Base-by-base conservation (phyloP, 1,140 invertebrate genomes). In the Conopomorpha cramerella region DNA sequence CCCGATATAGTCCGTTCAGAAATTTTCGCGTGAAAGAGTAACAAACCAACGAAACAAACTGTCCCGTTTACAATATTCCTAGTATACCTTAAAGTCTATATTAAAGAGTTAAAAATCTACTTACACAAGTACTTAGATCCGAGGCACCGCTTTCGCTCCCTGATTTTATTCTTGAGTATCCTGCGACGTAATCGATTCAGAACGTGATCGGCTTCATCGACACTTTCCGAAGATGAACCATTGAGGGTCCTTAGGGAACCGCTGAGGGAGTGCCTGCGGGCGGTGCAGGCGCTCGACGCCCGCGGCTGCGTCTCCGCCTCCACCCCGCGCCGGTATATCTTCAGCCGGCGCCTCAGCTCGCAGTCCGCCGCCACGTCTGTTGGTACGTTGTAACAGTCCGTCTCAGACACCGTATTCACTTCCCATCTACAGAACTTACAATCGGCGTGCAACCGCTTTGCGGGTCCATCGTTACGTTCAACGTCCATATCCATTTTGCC, bases 131-230 rank as follows among this genome's bases (percentile, higher is more conserved):
- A 46, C 43, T 68, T 62, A 0, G 48, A 43, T 12, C 53, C 52
- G 37, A 55, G 31, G 33, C 48, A 46, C 26, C 56, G 63, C 43
- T 59, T 67, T 53, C 65, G 74, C 45, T 78, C 74, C 41, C 71
- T 60, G 15, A 64, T 55, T 51, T 73, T 79, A 49, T 77, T 79
- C 46, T 66, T 74, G 31, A 76, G 56, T 54, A 79, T 79, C 43
- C 77, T 62, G 44, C 77, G 60, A 49, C 68, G 71, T 33, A 79
- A 55, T 25, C 77, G 60, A 55, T 64, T 77, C 29, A 79, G 64
- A 41, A 79, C 65, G 34, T 71, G 46, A 48, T 79, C 77, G 14
- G 72, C 77, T 45, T 79, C 77, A 41, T 79, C 77, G 16, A 77
- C 54, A 55, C 74, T 79, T 44, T 79, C 77, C 15, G 77, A 79